A percentile compares a stretch with the other conserved stretches of the same genome.
phyloP scores from a whole-genome alignment of 1,140 invertebrate genomes.

The Lordiphosa stackelbergi region DNA sequence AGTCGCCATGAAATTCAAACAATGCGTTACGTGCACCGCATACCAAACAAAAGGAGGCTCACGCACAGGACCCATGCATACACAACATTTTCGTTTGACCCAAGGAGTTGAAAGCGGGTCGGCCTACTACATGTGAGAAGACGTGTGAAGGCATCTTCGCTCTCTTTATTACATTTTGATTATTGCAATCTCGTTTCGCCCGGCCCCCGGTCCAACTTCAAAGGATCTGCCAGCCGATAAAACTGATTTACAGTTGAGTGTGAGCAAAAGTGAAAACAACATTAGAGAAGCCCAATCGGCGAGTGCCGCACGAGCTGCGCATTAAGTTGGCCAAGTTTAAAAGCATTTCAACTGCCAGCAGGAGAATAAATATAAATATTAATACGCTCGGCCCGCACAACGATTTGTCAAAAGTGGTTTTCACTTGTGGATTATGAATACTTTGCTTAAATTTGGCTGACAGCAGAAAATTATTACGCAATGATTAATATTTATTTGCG shows the following conservation, averaged over 20 bases:
- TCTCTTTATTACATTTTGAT: conserved; percentile 66
- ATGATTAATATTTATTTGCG: conserved; percentile 76
- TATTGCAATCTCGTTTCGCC: conserved; percentile 60
- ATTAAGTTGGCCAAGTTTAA: conserved; percentile 32
- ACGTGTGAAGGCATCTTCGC: conserved; percentile 48
- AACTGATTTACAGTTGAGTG: conserved; percentile 48
- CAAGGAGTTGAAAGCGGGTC: conserved; percentile 47
- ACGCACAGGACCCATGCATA: conserved; percentile 46
- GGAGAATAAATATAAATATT: conserved; percentile 36
- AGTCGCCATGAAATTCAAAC: conserved; percentile 76
- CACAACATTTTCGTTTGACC: conserved; percentile 66
- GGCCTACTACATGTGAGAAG: neutral
- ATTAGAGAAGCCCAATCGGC: conserved; percentile 33
- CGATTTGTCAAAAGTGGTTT: conserved; percentile 76
- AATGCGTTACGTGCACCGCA: conserved; percentile 72
- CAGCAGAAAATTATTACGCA: conserved; percentile 76
- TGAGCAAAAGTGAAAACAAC: conserved; percentile 11
- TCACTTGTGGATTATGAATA: conserved; percentile 76
- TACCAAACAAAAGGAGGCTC: conserved; percentile 31
- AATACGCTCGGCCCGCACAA: conserved; percentile 46
- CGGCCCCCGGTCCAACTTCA: conserved; percentile 22
- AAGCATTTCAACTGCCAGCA: conserved; percentile 34
- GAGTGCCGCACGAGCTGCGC: conserved; percentile 8
- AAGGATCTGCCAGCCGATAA: conserved; percentile 25
- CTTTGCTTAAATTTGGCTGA: conserved; percentile 76